Evolutionary conservation across 2,113 vertebrate genomes (phyloP).

Genomic region (Saccopteryx bilineata): DNA sequence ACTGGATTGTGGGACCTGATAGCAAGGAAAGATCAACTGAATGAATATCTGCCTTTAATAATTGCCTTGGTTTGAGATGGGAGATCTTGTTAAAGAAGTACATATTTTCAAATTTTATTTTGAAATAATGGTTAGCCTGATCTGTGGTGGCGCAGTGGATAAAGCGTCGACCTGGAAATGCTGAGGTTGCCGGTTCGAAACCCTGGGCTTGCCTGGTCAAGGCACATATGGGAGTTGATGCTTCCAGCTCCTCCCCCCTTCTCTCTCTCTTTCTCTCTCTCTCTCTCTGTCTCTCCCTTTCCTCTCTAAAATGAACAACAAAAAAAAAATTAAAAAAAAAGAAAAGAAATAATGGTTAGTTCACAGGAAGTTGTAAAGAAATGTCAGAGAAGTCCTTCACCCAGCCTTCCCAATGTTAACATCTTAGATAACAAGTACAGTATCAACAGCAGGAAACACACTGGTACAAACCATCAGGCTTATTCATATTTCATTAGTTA

Average conservation of each 20-base stretch:
- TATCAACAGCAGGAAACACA: neutral
- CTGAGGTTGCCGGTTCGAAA: no score
- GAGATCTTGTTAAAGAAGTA: neutral
- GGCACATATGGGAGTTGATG: no score
- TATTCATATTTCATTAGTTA: neutral
- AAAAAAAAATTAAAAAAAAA: no score
- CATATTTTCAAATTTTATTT: neutral
- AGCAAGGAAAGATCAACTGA: neutral
- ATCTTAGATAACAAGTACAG: neutral
- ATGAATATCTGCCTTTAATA: neutral
- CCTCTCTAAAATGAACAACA: no score
- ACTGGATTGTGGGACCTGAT: neutral
- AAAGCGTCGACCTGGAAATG: no score
- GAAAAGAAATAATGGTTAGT: neutral
- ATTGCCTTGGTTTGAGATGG: neutral
- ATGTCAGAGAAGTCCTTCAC: neutral
- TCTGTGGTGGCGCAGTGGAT: no score
- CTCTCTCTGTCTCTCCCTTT: no score
- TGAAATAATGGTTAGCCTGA: neutral
- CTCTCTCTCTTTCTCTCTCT: no score
- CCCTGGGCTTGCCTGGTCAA: no score
- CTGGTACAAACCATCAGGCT: neutral
- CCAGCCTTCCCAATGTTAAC: neutral
- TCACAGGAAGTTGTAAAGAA: constrained; percentile 3
- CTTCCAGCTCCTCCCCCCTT: no score